Conservation (phyloP, 2,797 vertebrate genomes). For the Hydrophis major region DNA sequence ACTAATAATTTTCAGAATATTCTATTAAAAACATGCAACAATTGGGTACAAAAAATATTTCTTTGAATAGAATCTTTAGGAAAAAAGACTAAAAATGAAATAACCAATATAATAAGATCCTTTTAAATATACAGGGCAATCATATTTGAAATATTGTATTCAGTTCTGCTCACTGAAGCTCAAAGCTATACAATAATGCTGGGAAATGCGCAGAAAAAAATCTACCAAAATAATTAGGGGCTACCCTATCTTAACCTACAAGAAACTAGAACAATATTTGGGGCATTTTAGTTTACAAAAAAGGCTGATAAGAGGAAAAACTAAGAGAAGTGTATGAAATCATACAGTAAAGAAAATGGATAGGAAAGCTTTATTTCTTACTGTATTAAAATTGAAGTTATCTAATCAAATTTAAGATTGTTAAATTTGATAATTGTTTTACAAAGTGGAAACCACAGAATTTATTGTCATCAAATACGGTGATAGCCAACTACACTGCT, state of each 20-base stretch:
- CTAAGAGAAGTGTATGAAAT: neutral
- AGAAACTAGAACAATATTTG: neutral
- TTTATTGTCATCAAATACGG: neutral
- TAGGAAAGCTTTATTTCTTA: neutral
- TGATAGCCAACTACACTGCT: neutral
- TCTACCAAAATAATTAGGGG: neutral
- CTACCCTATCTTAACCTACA: neutral
- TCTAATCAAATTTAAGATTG: neutral
- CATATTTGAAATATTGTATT: neutral
- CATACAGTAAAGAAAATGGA: neutral
- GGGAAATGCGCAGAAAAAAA: neutral
- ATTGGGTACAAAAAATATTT: neutral
- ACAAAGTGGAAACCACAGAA: neutral
- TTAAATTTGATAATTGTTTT: neutral
- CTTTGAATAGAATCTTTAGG: neutral
- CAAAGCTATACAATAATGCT: neutral
- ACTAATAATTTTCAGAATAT: neutral
- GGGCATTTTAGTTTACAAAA: neutral
- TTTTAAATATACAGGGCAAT: neutral
- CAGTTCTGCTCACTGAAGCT: neutral
- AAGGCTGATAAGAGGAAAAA: neutral
- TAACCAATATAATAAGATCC: neutral
- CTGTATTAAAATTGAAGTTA: neutral
- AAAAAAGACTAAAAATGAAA: neutral
- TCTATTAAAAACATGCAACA: neutral